phyloP scores from a whole-genome alignment of 2,888 invertebrate genomes.

The Pyrrhia umbra region DNA sequence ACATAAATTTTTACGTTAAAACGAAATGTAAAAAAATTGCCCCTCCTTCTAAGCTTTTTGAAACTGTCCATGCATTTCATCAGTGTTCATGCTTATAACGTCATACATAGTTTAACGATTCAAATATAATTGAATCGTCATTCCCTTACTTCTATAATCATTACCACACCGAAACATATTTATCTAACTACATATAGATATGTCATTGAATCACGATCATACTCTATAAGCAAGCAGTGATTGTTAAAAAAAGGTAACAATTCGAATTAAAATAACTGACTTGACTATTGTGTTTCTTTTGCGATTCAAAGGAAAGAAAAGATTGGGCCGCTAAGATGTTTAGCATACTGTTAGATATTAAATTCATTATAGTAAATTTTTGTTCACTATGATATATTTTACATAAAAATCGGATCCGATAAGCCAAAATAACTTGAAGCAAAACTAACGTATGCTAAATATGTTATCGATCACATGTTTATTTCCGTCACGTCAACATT shows the following conservation, averaged over 20 bases:
- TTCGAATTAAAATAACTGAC: slow-evolving; percentile 38
- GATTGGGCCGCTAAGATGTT: slow-evolving; percentile 31
- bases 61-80: slow-evolving; percentile 43
- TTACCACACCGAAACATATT: slow-evolving; percentile 84
- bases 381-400: slow-evolving; percentile 31
- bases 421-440: slow-evolving; percentile 17
- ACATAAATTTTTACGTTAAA: slow-evolving; percentile 41
- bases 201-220: slow-evolving; percentile 88
- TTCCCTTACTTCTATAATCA: slow-evolving; percentile 68
- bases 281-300: slow-evolving; percentile 32
- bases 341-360: slow-evolving; percentile 25
- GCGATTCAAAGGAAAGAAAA: slow-evolving; percentile 26
- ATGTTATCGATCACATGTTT: slow-evolving; percentile 29
- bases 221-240: slow-evolving; percentile 84
- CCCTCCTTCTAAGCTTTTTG: slow-evolving; percentile 23
- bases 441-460: slow-evolving; percentile 45
- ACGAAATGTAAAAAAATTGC: slow-evolving; percentile 37
- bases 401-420: slow-evolving; percentile 34
- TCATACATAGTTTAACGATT: slow-evolving; percentile 52
- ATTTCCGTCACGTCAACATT: slow-evolving; percentile 47
- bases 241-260: slow-evolving; percentile 58
- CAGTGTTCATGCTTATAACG: slow-evolving; percentile 39
- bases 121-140: slow-evolving; percentile 67
- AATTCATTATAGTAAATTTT: not conserved
- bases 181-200: slow-evolving; percentile 88